Percentiles rank a stretch among this genome's conserved stretches.
phyloP scores from a whole-genome alignment of 2,113 vertebrate species.

The Phrynocephalus versicolor region DNA sequence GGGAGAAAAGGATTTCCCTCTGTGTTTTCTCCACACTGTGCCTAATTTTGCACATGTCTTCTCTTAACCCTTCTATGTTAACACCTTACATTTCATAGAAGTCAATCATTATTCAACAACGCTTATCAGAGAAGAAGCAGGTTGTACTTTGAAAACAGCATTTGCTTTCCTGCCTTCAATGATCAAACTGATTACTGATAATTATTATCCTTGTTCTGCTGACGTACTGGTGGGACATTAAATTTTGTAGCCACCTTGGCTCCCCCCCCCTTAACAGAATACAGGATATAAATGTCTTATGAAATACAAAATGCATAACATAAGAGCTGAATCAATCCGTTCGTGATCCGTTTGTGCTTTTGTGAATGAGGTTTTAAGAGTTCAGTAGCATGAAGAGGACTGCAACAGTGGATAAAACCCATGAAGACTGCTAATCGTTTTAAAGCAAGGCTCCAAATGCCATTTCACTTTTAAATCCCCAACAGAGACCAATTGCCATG shows the following conservation, averaged over 20 bases:
- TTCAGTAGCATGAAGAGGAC: slow-evolving; percentile 54
- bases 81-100: not conserved
- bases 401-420: slow-evolving; percentile 62
- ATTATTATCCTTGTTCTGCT: not conserved
- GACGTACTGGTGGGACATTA: not conserved
- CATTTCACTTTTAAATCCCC: slow-evolving; percentile 69
- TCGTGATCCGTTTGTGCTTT: slow-evolving; percentile 53
- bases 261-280: not conserved
- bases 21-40: too few relatives aligned
- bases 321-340: slow-evolving; percentile 2
- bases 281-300: not conserved
- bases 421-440: slow-evolving; percentile 69
- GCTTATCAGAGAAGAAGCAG: not conserved
- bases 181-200: not conserved
- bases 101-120: not conserved
- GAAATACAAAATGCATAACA: not conserved
- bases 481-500: slow-evolving; percentile 51
- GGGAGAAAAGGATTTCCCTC: too few relatives aligned
- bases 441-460: slow-evolving; percentile 57
- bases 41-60: too few relatives aligned
- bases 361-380: slow-evolving; percentile 67
- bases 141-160: not conserved
- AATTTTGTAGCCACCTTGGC: not conserved
- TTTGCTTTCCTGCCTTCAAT: not conserved
- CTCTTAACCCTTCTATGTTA: too few relatives aligned